phyloP scores from a whole-genome alignment of 2,888 invertebrate genomes.

The Pachycephus smyrnensis region DNA sequence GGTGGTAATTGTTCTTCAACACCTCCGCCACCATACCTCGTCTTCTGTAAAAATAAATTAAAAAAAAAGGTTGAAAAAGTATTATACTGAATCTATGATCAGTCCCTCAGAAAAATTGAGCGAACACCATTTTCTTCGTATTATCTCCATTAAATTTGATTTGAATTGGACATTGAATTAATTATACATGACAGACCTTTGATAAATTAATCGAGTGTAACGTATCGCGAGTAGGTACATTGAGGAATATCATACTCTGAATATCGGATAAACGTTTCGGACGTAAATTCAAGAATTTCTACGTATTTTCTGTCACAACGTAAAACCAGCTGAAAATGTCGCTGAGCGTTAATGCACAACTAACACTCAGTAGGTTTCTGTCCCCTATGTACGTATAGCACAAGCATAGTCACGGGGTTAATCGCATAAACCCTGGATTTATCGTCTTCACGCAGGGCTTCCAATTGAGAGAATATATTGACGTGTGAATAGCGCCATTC shows the following conservation, averaged over 20 bases:
- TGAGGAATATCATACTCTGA: background rate
- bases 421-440: slow-evolving; percentile 40
- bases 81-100: background rate
- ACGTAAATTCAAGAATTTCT: background rate
- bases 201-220: background rate
- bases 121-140: background rate
- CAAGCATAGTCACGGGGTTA: slow-evolving; percentile 18
- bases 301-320: background rate
- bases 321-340: background rate
- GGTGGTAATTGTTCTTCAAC: slow-evolving; percentile 70
- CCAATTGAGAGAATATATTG: slow-evolving; percentile 23
- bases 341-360: background rate
- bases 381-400: background rate
- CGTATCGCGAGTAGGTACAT: background rate
- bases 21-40: slow-evolving; percentile 65
- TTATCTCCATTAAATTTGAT: background rate
- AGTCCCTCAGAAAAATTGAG: background rate
- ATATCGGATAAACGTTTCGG: background rate
- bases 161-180: background rate
- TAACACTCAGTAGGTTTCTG: background rate
- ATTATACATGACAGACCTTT: background rate
- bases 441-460: slow-evolving; percentile 32
- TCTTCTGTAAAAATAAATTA: slow-evolving; percentile 66
- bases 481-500: background rate
- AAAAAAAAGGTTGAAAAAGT: background rate